Evolutionary conservation across 2,888 invertebrate species (phyloP).

Genomic region (Biston stratarius): DNA sequence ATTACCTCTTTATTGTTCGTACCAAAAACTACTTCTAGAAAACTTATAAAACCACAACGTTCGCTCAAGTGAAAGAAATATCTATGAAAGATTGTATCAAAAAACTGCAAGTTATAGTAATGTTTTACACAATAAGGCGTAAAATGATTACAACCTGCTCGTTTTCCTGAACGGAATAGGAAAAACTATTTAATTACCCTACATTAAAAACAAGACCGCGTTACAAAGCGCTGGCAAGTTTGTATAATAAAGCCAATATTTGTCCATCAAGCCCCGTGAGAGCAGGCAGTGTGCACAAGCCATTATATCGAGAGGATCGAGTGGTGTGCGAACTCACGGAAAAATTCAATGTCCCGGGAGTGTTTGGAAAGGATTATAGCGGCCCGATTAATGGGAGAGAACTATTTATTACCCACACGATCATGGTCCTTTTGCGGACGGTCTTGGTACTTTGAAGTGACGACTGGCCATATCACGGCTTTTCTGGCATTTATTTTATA

Average conservation of each 20-base stretch:
- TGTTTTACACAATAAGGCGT: not conserved
- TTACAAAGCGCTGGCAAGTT: slow-evolving; percentile 29
- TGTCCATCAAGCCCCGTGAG: slow-evolving; percentile 58
- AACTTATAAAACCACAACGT: too few species aligned
- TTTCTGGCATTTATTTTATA: too few species aligned
- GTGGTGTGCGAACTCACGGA: slow-evolving; percentile 50
- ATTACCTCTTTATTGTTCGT: too few species aligned
- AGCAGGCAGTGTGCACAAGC: slow-evolving; percentile 59
- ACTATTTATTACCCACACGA: slow-evolving; percentile 7
- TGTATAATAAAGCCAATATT: slow-evolving; percentile 69
- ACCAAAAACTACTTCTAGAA: too few species aligned
- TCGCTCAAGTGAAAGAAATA: not conserved
- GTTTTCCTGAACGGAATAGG: not conserved
- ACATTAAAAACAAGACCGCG: slow-evolving; percentile 19
- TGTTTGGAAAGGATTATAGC: slow-evolving; percentile 50
- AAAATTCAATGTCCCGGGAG: slow-evolving; percentile 52
- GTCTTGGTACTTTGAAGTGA: slow-evolving; percentile 1
- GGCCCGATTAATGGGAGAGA: slow-evolving; percentile 22
- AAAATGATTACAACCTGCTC: not conserved
- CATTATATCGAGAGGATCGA: slow-evolving; percentile 66
- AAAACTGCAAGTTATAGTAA: not conserved
- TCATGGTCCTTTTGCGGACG: slow-evolving; percentile 13
- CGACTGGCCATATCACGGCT: too few species aligned
- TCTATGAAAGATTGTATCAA: not conserved
- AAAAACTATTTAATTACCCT: slow-evolving; percentile 1